Evolutionary conservation across 2,888 invertebrate genomes (phyloP).

Genomic region (Camponotus fellah): DNA sequence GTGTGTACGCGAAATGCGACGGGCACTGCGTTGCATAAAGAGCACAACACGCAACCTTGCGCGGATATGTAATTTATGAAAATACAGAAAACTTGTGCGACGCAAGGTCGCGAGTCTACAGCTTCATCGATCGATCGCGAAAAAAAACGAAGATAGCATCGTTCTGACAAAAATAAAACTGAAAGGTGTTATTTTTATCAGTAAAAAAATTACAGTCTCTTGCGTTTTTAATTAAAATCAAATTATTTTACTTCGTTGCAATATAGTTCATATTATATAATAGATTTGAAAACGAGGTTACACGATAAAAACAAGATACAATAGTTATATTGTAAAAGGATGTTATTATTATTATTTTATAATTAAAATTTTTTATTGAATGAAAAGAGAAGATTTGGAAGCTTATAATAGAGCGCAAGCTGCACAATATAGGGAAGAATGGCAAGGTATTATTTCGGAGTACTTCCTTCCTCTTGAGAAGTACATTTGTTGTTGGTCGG

Average conservation of each 20-base stretch:
- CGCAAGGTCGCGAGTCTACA: slow-evolving; percentile 35
- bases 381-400: background rate
- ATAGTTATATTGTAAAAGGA: background rate
- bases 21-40: slow-evolving; percentile 37
- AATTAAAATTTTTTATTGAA: slow-evolving; percentile 10
- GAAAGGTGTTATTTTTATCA: slow-evolving; percentile 32
- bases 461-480: slow-evolving; percentile 34
- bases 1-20: slow-evolving; percentile 33
- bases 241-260: slow-evolving; percentile 9
- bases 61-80: slow-evolving; percentile 44
- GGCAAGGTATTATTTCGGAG: slow-evolving; percentile 24
- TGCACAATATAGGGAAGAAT: slow-evolving; percentile 6
- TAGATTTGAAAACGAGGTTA: slow-evolving; percentile 2
- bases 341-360: background rate
- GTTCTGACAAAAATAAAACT: slow-evolving; percentile 21
- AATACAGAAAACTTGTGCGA: slow-evolving; percentile 32
- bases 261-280: background rate
- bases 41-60: slow-evolving; percentile 29
- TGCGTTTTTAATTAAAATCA: slow-evolving; percentile 1
- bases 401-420: slow-evolving; percentile 4
- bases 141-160: slow-evolving; percentile 39
- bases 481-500: slow-evolving; percentile 43
- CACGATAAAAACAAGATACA: background rate
- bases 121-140: slow-evolving; percentile 30
- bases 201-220: slow-evolving; percentile 6